A percentile compares a stretch with the other conserved stretches of the same genome.
phyloP scores from a whole-genome alignment of 2,113 vertebrate genomes.

The Arvicanthis niloticus region DNA sequence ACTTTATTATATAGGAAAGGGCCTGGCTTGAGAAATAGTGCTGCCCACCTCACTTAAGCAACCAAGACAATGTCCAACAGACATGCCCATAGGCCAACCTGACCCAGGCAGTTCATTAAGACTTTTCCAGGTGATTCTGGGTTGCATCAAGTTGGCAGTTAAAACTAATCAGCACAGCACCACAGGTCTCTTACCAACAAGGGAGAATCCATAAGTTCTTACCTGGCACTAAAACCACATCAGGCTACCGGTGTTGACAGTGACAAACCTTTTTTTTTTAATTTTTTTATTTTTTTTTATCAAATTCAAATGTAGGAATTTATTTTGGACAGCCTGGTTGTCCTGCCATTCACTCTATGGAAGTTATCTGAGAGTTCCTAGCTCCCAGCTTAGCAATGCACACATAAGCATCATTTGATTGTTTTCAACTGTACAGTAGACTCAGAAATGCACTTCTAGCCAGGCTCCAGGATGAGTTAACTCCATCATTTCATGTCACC shows the following conservation, averaged over 20 bases:
- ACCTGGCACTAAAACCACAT: no score
- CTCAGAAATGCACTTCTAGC: neutral
- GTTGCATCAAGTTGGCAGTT: neutral
- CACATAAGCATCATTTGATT: accelerated
- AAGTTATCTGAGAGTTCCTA: neutral
- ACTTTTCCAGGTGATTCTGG: neutral
- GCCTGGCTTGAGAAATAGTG: no score
- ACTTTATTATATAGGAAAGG: no score
- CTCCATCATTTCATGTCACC: neutral
- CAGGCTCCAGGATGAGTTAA: neutral
- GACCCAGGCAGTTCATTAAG: neutral
- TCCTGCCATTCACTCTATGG: accelerated
- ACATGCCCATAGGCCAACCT: no score
- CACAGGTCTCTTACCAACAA: accelerated
- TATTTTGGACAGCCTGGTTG: accelerated
- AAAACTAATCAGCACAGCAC: neutral
- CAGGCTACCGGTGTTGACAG: accelerated
- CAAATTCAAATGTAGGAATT: neutral
- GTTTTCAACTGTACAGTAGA: neutral
- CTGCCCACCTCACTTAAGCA: neutral
- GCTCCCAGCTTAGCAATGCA: accelerated
- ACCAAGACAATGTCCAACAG: neutral
- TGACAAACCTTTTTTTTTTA: accelerated
- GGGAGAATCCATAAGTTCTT: accelerated
- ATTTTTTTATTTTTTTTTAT: neutral